A percentile compares a stretch with the other conserved stretches of the same genome.
phyloP scores from a whole-genome alignment of 2,797 vertebrate species.

The Enteromius radiatus region DNA sequence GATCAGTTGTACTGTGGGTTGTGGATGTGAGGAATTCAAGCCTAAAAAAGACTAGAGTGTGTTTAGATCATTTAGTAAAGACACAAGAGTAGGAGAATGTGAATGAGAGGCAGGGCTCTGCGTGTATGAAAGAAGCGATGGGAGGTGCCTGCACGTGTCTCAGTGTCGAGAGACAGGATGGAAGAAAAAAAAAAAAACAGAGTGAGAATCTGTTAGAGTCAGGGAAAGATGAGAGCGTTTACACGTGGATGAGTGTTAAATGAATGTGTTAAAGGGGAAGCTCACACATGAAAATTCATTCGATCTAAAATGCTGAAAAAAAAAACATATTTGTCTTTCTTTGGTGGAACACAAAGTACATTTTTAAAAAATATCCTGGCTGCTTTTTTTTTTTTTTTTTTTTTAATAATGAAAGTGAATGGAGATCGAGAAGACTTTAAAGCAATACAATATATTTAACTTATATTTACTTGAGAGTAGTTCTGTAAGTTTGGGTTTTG shows the following conservation, averaged over 20 bases:
- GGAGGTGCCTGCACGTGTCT: constrained; percentile 23
- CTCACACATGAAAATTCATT: background rate
- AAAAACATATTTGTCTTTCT: background rate
- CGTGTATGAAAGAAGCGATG: constrained; percentile 28
- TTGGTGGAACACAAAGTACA: too few species aligned
- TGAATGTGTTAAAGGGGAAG: constrained; percentile 1
- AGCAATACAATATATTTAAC: background rate
- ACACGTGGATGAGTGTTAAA: constrained; percentile 28
- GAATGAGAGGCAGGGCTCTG: constrained; percentile 42
- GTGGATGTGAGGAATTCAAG: constrained; percentile 1
- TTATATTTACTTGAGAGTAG: too few species aligned
- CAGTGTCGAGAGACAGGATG: constrained; percentile 1
- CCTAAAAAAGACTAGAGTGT: background rate
- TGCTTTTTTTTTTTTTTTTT: too few species aligned
- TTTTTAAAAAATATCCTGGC: background rate
- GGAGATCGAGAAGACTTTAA: background rate
- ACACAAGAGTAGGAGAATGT: constrained; percentile 29
- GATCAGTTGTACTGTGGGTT: background rate
- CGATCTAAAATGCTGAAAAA: background rate
- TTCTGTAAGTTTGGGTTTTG: background rate
- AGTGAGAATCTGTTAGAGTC: constrained; percentile 36
- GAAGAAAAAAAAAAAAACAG: background rate
- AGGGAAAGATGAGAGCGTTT: constrained; percentile 22
- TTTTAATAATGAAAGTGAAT: constrained; percentile 1
- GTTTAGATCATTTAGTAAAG: constrained; percentile 17